Evolutionary conservation across 1,140 invertebrate genomes (phyloP).

Genomic region (Bacillus rossius): DNA sequence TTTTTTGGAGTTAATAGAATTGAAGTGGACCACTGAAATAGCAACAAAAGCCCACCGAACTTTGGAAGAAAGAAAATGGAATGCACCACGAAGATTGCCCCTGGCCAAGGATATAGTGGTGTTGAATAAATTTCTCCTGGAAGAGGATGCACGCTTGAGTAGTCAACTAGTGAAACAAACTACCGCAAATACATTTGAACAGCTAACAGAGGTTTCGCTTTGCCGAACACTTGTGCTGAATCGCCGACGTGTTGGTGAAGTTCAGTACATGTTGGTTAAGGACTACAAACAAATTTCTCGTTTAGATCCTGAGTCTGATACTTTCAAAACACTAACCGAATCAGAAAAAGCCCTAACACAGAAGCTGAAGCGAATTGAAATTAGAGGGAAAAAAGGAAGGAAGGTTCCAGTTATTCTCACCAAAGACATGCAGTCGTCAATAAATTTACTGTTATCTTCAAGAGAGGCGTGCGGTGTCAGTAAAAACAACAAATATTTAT

Average conservation of each 20-base stretch:
- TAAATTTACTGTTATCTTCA: slow-evolving; percentile 2
- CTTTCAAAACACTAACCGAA: slow-evolving; percentile 5
- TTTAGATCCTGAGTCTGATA: neutral
- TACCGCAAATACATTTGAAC: neutral
- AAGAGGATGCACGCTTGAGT: slow-evolving; percentile 1
- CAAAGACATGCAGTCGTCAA: neutral
- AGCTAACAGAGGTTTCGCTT: slow-evolving; percentile 1
- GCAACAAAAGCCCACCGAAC: neutral
- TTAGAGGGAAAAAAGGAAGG: slow-evolving; percentile 15
- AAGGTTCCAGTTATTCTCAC: slow-evolving; percentile 14
- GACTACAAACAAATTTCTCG: neutral
- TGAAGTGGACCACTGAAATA: neutral
- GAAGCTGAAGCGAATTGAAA: slow-evolving; percentile 7
- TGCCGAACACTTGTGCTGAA: slow-evolving; percentile 8
- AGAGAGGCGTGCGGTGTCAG: neutral
- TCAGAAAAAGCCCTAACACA: slow-evolving; percentile 12
- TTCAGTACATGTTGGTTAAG: neutral
- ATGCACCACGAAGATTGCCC: neutral
- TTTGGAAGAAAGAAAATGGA: neutral
- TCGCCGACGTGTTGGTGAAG: slow-evolving; percentile 15
- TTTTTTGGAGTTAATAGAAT: neutral
- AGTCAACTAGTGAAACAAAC: neutral
- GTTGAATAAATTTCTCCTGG: slow-evolving; percentile 1
- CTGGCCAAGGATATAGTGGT: neutral
- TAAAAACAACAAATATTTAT: neutral